phyloP scores from a whole-genome alignment of 2,888 invertebrate genomes.

The Halictus ligatus region DNA sequence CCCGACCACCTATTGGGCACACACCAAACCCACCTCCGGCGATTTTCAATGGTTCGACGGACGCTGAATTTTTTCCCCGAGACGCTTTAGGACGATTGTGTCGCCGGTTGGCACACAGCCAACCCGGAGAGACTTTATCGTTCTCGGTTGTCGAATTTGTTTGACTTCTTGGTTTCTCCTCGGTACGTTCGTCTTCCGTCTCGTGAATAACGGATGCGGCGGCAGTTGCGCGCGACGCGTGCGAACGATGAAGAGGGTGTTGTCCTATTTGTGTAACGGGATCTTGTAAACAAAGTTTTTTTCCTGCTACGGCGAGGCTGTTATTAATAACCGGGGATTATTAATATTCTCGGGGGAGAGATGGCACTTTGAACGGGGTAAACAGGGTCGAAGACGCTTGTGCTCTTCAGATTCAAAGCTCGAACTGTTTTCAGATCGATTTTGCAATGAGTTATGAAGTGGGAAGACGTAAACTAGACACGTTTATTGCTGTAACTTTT shows the following conservation, averaged over 20 bases:
- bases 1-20: conserved; percentile 7
- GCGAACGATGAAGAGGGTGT: conserved; percentile 25
- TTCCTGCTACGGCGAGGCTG: neutral
- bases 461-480: too few relatives aligned
- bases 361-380: conserved; percentile 17
- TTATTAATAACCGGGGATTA: conserved; percentile 47
- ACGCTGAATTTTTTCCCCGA: conserved; percentile 12
- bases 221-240: neutral
- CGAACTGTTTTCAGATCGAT: neutral
- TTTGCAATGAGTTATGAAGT: neutral
- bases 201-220: conserved; percentile 17
- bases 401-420: neutral
- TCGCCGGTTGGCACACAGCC: conserved; percentile 33
- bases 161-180: neutral
- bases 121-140: conserved; percentile 3
- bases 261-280: conserved; percentile 47
- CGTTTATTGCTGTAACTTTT: too few relatives aligned
- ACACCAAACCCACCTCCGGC: conserved; percentile 14
- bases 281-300: conserved; percentile 46
- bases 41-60: conserved; percentile 40
- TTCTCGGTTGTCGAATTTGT: neutral
- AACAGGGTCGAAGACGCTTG: conserved; percentile 6
- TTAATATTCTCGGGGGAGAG: conserved; percentile 33
- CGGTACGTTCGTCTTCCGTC: neutral
- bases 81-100: conserved; percentile 18